These are phyloP conservation scores for Halcyon badia DNA, from an alignment of 2,797 vertebrate genomes.

Conservation along the genomic window DNA sequence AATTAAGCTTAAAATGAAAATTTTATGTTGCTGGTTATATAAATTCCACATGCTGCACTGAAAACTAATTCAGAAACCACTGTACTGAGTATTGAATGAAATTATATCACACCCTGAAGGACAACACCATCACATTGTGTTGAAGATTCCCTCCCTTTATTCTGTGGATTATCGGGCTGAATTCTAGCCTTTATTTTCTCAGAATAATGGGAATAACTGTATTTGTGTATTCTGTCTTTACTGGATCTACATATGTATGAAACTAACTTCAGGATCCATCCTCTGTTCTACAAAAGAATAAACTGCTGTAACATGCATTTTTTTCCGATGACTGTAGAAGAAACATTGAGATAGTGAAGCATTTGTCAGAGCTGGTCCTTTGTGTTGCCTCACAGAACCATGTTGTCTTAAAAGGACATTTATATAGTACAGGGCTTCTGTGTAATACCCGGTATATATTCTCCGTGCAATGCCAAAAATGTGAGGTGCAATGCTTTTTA, in stretches of 20 bases:
- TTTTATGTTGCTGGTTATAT: not conserved
- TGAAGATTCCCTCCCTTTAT: not conserved
- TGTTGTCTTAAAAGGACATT: slow-evolving; percentile 26
- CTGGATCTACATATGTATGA: not conserved
- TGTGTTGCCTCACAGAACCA: not conserved
- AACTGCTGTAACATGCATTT: not conserved
- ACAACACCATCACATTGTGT: not conserved
- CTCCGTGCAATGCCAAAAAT: slow-evolving; percentile 14
- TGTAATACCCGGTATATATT: slow-evolving; percentile 22
- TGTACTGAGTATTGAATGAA: not conserved
- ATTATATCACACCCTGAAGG: not conserved
- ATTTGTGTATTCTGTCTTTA: not conserved
- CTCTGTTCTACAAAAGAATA: not conserved
- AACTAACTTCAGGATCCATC: not conserved
- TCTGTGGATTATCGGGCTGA: not conserved
- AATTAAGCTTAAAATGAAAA: not conserved
- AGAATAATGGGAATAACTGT: not conserved
- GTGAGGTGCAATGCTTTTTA: slow-evolving; percentile 23
- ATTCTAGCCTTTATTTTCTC: not conserved
- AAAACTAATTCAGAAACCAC: not conserved
- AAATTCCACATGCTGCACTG: not conserved
- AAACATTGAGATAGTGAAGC: slow-evolving; percentile 14
- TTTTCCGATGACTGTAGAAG: not conserved
- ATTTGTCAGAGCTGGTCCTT: slow-evolving; percentile 43
- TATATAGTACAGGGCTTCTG: not conserved